These are phyloP conservation scores for Tinea semifulvella DNA, from an alignment of 2,888 invertebrate species.

Conservation along the genomic window DNA sequence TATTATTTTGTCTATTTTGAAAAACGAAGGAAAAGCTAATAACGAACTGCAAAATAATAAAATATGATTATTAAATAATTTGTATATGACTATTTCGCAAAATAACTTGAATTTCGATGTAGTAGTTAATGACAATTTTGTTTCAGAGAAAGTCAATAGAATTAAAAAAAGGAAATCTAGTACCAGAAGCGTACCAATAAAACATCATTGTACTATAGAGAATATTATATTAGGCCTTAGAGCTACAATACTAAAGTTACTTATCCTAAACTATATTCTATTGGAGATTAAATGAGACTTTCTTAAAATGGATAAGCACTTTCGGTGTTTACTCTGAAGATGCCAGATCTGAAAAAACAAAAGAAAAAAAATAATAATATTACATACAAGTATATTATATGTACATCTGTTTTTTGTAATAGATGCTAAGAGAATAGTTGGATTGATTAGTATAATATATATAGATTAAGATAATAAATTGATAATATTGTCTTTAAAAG, in stretches of 20 bases:
- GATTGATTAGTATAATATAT: too few species aligned
- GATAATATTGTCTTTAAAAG: background rate
- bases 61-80: too few species aligned
- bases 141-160: conserved; percentile 28
- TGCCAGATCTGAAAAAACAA: conserved; percentile 18
- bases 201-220: too few species aligned
- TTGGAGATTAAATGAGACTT: too few species aligned
- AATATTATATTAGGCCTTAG: too few species aligned
- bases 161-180: conserved; percentile 23
- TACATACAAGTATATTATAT: background rate
- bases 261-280: too few species aligned
- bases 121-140: conserved; percentile 14
- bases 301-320: conserved; percentile 17
- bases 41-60: too few species aligned
- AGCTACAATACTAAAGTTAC: too few species aligned
- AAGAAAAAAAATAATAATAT: background rate
- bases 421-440: background rate
- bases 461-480: background rate
- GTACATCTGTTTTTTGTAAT: background rate
- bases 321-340: conserved; percentile 20
- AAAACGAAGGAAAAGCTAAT: too few species aligned
- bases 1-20: too few species aligned
- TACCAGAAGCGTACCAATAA: conserved; percentile 5
- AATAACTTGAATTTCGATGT: too few species aligned
- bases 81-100: too few species aligned